phyloP scores from a whole-genome alignment of 2,888 invertebrate genomes.

The Endomychus coccineus region DNA sequence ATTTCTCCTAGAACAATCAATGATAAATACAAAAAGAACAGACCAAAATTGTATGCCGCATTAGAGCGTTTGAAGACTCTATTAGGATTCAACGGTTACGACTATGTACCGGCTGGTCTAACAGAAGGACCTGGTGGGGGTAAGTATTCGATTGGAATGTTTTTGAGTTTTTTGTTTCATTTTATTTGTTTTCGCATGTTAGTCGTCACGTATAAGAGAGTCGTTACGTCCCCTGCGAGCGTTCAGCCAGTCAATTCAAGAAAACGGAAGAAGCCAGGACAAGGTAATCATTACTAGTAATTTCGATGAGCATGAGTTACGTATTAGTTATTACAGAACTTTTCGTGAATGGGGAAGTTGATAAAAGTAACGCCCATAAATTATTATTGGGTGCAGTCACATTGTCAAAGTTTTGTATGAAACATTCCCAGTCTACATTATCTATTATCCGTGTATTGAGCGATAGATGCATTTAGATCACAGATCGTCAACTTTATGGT shows the following conservation, averaged over 20 bases:
- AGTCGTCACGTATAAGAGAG: constrained; percentile 83
- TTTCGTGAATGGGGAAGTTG: too few relatives aligned
- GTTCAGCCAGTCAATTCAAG: constrained; percentile 32
- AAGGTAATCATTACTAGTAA: too few relatives aligned
- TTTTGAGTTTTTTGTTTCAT: constrained; percentile 17
- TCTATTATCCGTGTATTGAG: too few relatives aligned
- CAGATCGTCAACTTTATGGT: too few relatives aligned
- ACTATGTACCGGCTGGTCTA: constrained; percentile 43
- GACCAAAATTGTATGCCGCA: constrained; percentile 38
- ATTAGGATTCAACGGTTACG: constrained; percentile 35
- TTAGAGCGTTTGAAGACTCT: constrained; percentile 37
- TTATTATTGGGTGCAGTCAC: too few relatives aligned
- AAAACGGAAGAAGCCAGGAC: constrained; percentile 70
- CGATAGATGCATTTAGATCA: too few relatives aligned
- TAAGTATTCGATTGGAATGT: constrained; percentile 27
- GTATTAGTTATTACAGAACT: too few relatives aligned
- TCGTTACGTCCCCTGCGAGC: constrained; percentile 32
- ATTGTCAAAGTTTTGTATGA: too few relatives aligned
- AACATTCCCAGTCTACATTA: too few relatives aligned
- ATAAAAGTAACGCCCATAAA: too few relatives aligned
- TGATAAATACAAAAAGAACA: constrained; percentile 34
- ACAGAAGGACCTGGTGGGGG: constrained; percentile 46
- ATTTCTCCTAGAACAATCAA: constrained; percentile 14
- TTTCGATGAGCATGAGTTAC: too few relatives aligned
- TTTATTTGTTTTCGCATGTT: constrained; percentile 41